Base-by-base conservation (phyloP, 2,113 vertebrate species). In the Andinoacara biseriatus region DNA sequence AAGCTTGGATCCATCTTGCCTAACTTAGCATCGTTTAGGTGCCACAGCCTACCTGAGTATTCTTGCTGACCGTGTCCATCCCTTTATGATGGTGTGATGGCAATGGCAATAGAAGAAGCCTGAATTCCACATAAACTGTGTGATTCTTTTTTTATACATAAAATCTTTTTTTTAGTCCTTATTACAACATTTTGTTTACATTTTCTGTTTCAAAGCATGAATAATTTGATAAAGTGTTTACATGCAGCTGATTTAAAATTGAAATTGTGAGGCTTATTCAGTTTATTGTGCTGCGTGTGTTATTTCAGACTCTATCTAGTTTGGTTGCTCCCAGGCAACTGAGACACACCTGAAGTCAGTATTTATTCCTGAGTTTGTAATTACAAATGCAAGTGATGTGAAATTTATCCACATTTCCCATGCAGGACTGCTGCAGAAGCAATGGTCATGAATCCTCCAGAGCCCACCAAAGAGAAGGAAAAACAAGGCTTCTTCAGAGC, bases 401-500 rank as follows among this genome's bases (percentile, higher is more conserved):
- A 81, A 76, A 43, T 5, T 3, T 82, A 75, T 88, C 18, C 18
- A 33, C 52, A 8, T 78, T 74, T 85, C 15, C 18, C 90, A 85
- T 62, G 89, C 93, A 99, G 98, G 98, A 97, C 96, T 84, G 95
- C 96, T 84, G 95, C 97, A 82, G 98, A 99, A 94, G 97, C 96
- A 56, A 95, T 98, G 96, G 94, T 94, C 86, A 95, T 96, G 95
- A 97, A 96, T 95, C 97, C 97, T 93, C 97, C 97, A 6, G 98
- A 99, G 90, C 97, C 97, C 75, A 93, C 96, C 85, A 99, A 99
- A 95, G 98, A 98, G 92, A 99, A 99, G 91, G 98, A 99, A 92
- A 99, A 98, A 89, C 97, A 99, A 96, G 97, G 98, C 62, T 99
- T 99, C 96, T 99, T 99, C 95, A 97, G 96, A 95, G 96, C 97